phyloP scores from a whole-genome alignment of 2,888 invertebrate species.

The Drosophila macrospina region DNA sequence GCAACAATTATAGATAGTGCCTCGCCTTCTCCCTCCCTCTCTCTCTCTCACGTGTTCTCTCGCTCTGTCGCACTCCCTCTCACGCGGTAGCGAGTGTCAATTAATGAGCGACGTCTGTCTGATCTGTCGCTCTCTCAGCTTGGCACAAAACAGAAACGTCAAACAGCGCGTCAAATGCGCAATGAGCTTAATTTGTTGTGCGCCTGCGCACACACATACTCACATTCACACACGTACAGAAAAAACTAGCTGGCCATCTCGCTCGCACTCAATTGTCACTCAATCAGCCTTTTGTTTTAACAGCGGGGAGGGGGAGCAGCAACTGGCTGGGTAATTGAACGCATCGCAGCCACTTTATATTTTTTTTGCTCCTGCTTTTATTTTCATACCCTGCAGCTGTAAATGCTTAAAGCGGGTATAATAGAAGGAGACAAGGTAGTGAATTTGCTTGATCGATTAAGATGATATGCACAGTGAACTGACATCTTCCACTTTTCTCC shows the following conservation, averaged over 20 bases:
- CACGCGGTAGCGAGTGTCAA: slow-evolving; percentile 61
- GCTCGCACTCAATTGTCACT: slow-evolving; percentile 55
- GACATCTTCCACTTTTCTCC: neutral
- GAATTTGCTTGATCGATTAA: neutral
- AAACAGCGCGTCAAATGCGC: slow-evolving; percentile 82
- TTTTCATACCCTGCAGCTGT: slow-evolving; percentile 31
- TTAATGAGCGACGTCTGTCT: slow-evolving; percentile 64
- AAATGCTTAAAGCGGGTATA: slow-evolving; percentile 1
- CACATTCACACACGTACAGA: slow-evolving; percentile 2
- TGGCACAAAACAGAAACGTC: slow-evolving; percentile 76
- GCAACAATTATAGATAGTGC: slow-evolving; percentile 27
- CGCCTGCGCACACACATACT: slow-evolving; percentile 55
- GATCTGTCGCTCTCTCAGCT: slow-evolving; percentile 18
- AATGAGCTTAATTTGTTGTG: slow-evolving; percentile 77
- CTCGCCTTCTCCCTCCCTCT: neutral
- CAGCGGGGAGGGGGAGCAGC: neutral
- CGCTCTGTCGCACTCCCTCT: neutral
- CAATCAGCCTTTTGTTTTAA: slow-evolving; percentile 72
- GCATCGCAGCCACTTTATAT: slow-evolving; percentile 64
- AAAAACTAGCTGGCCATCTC: slow-evolving; percentile 32
- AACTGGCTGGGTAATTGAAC: slow-evolving; percentile 64
- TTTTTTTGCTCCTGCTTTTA: slow-evolving; percentile 22
- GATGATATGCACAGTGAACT: too few relatives aligned
- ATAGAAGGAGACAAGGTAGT: neutral
- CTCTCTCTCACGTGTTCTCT: too few relatives aligned